Percentiles rank a stretch among this genome's conserved stretches.
These are phyloP conservation scores for Arctopsyche grandis DNA, from an alignment of 1,140 invertebrate species.

Conservation along the genomic window DNA sequence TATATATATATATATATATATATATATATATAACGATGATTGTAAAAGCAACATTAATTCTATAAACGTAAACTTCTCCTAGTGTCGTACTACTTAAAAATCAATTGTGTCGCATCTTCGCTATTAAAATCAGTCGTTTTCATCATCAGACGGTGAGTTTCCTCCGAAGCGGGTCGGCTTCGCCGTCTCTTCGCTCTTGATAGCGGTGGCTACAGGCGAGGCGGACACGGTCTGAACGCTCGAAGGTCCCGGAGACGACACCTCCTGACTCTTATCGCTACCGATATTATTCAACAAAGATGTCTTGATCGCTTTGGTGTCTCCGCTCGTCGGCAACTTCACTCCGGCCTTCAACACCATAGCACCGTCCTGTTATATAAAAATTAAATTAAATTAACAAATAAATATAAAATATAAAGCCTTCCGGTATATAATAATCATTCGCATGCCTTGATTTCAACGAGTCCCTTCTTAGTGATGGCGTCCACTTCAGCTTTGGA, in stretches of 20 bases:
- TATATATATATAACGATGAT: too few relatives aligned
- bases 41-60: too few relatives aligned
- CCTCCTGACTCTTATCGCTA: background rate
- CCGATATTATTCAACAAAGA: background rate
- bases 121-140: constrained; percentile 1
- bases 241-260: constrained; percentile 17
- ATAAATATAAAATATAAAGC: background rate
- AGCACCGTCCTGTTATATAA: constrained; percentile 60
- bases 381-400: background rate
- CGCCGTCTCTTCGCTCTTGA: background rate
- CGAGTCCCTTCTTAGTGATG: constrained; percentile 69
- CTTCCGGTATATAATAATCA: background rate
- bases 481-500: constrained; percentile 70
- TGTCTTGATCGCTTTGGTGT: constrained; percentile 31
- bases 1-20: too few relatives aligned
- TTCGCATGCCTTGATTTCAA: constrained; percentile 65
- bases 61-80: too few relatives aligned
- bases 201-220: background rate
- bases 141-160: constrained; percentile 6
- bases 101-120: too few relatives aligned
- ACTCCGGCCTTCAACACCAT: constrained; percentile 65
- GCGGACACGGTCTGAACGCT: background rate
- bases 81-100: too few relatives aligned
- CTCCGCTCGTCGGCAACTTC: constrained; percentile 58
- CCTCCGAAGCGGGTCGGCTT: constrained; percentile 31